Conservation (phyloP, 2,888 invertebrate genomes). For the Phyllotreta cruciferae region DNA sequence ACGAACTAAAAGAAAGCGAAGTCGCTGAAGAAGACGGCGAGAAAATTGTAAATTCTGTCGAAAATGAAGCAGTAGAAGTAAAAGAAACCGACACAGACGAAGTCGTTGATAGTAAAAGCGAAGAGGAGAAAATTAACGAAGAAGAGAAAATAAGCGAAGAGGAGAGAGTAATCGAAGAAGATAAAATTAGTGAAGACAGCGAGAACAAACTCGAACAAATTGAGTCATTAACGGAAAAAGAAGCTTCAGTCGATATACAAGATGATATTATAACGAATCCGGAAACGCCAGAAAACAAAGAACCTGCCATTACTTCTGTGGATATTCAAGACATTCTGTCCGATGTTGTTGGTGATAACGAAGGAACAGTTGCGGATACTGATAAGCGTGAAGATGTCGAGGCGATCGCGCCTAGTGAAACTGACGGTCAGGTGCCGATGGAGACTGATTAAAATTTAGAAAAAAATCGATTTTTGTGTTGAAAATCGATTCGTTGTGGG, state of each 20-base stretch:
- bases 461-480: neutral
- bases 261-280: neutral
- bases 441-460: conserved; percentile 32
- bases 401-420: neutral
- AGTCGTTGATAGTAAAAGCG: no score
- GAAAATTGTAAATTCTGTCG: no score
- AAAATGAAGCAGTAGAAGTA: conserved; percentile 10
- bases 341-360: conserved; percentile 31
- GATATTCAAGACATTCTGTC: conserved; percentile 38
- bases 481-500: conserved; percentile 3
- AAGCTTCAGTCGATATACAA: conserved; percentile 1
- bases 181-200: conserved; percentile 8
- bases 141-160: no score
- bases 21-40: conserved; percentile 15
- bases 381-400: conserved; percentile 6
- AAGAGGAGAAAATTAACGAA: conserved; percentile 11
- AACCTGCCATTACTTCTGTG: conserved; percentile 35
- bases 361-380: conserved; percentile 27
- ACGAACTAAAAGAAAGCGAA: conserved; percentile 22
- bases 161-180: no score
- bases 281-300: conserved; percentile 24
- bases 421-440: conserved; percentile 29
- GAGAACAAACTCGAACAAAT: neutral
- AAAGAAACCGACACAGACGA: conserved; percentile 1
- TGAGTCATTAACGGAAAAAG: conserved; percentile 4